These are phyloP conservation scores for Paradoxurus hermaphroditus DNA, from an alignment of 2,113 vertebrate species.

Conservation along the genomic window DNA sequence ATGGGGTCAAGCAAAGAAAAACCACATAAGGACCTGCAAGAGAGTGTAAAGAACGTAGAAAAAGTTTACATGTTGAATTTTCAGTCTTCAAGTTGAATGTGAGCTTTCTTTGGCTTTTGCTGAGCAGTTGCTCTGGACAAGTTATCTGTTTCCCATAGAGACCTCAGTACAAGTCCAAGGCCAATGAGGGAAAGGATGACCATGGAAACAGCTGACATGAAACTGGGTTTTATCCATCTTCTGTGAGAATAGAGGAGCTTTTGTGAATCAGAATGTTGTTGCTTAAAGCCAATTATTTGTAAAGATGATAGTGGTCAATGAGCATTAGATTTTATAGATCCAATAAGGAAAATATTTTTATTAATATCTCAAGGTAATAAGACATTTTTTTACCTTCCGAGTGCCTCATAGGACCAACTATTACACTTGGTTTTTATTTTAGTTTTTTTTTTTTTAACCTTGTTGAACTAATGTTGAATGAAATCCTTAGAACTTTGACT, in stretches of 20 bases:
- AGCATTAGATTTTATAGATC: slow-evolving; percentile 62
- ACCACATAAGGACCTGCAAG: neutral
- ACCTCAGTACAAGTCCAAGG: neutral
- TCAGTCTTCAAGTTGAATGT: neutral
- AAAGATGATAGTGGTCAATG: slow-evolving; percentile 11
- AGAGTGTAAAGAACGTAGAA: neutral
- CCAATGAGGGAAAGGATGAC: neutral
- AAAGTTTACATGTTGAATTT: neutral
- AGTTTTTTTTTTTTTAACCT: slow-evolving; percentile 13
- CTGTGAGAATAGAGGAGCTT: neutral
- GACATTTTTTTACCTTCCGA: slow-evolving; percentile 64
- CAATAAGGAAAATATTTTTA: slow-evolving; percentile 66
- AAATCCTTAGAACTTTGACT: slow-evolving; percentile 42
- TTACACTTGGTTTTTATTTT: slow-evolving; percentile 44
- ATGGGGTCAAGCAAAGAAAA: neutral
- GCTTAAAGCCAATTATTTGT: slow-evolving; percentile 46
- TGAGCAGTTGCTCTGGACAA: neutral
- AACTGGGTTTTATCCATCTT: neutral
- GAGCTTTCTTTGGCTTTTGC: neutral
- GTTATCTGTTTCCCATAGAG: neutral
- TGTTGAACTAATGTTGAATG: slow-evolving; percentile 47
- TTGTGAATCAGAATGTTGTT: neutral
- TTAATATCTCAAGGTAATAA: slow-evolving; percentile 66
- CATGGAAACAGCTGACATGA: neutral
- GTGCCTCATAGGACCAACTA: slow-evolving; percentile 73